Percentiles rank a stretch among this genome's conserved stretches.
phyloP scores from a whole-genome alignment of 2,888 invertebrate species.

The Hipparchia semele region DNA sequence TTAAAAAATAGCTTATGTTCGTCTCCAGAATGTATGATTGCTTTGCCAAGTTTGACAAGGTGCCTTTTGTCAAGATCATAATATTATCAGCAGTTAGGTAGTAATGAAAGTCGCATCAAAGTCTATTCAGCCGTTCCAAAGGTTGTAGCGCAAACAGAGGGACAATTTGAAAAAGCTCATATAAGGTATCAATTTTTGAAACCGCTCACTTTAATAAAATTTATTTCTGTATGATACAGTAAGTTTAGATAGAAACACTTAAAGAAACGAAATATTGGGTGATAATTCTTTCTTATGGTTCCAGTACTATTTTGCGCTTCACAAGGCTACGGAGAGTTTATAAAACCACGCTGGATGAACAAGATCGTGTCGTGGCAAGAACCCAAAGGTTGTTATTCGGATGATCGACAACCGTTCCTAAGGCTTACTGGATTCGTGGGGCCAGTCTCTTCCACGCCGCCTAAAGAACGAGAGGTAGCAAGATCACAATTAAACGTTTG shows the following conservation, averaged over 20 bases:
- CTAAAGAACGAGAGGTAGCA: slow-evolving; percentile 65
- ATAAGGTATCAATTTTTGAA: no score
- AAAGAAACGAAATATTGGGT: background rate
- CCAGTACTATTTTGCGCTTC: slow-evolving; percentile 68
- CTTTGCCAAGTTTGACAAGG: no score
- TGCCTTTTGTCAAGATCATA: no score
- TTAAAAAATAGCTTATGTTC: no score
- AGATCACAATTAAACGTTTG: background rate
- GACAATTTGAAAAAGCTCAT: no score
- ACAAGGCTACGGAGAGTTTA: slow-evolving; percentile 78
- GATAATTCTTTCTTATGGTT: slow-evolving; percentile 38
- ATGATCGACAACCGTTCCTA: slow-evolving; percentile 70
- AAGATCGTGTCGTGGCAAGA: slow-evolving; percentile 76
- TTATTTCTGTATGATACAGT: background rate
- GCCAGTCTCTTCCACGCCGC: slow-evolving; percentile 49
- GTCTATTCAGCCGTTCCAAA: no score
- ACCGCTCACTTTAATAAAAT: no score
- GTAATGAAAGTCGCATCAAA: no score
- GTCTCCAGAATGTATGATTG: no score
- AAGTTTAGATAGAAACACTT: no score
- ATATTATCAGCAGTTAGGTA: no score
- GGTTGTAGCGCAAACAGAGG: no score
- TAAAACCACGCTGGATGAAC: slow-evolving; percentile 79
- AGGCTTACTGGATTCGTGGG: slow-evolving; percentile 71
- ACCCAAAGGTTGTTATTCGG: slow-evolving; percentile 72